Evolutionary conservation across 2,888 invertebrate species (phyloP), one percentile per base, ranked within the genome.

Genomic region (Caenorhabditis sp.): DNA sequence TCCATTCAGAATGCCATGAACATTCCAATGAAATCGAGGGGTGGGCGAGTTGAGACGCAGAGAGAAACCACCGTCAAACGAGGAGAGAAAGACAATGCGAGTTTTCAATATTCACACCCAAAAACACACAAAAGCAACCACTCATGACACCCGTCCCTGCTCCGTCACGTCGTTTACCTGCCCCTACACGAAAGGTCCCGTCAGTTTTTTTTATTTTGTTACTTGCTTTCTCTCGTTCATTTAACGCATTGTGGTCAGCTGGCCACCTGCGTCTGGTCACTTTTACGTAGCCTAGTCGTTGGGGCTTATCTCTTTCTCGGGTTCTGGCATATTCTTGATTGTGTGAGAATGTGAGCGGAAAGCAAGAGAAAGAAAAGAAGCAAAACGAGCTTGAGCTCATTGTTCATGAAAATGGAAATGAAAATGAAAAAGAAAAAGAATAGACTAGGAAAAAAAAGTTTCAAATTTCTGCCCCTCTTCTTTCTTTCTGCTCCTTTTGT

Each of bases 21-120:
- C 68, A 68, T 50, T 50, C 58, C 41, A 58, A 39, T 48, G 41
- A 24, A 41, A 58, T 59, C 43, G 41, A 22, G 26, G 26, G 52
- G 17, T 26, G 13, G 22, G 11, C 30, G 35, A 58, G 43, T 27
- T 70, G 70, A 70, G 70, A 70, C 59, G 70, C 70, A 59, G 70
- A 48, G 30, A 15, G 48, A 30, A 7, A 17, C 22, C 24, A 24
- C 22, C 22, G 39, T 26, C 43, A 17, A 30, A n/a, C 32, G n/a
- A 9, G 30, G 37, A 48, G 53, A 55, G 39, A 62, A 30, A 56
- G 71, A 71, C 71, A 62, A 61, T 71, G 59, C 48, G 68, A 59
- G 68, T 59, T 68, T 56, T 68, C 58, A 58, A 68, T 68, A 68
- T 68, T 68, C 68, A 59, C 59, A 52, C 52, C 48, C 58, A 68